Conservation (phyloP, 2,113 vertebrate genomes). For the Rattus rattus region DNA sequence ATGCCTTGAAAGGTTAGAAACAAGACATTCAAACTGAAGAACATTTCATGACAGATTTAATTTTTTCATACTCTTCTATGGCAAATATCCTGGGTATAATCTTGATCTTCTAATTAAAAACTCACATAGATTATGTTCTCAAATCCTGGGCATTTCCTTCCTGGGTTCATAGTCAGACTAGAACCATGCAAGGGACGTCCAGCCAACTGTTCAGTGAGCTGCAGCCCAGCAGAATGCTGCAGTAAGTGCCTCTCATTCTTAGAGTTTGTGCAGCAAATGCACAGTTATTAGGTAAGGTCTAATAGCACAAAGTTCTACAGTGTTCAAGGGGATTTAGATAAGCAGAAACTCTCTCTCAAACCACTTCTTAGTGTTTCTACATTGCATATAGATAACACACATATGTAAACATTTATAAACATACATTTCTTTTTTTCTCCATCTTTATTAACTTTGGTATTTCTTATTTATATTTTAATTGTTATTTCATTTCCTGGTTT, state of each 20-base stretch:
- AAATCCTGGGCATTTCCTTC: background rate
- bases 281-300: background rate
- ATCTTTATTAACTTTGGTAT: too few relatives aligned
- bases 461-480: too few relatives aligned
- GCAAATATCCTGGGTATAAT: background rate
- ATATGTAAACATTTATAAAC: background rate
- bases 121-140: background rate
- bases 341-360: background rate
- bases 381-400: background rate
- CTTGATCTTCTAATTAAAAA: background rate
- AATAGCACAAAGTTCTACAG: background rate
- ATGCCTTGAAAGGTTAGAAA: background rate
- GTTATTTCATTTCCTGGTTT: too few relatives aligned
- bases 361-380: background rate
- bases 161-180: background rate
- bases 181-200: background rate
- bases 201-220: background rate
- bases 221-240: background rate
- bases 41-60: background rate
- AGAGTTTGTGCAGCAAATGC: background rate
- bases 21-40: background rate
- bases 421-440: too few relatives aligned
- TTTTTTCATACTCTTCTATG: background rate
- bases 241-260: background rate
- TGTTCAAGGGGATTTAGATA: background rate